A percentile compares a stretch with the other conserved stretches of the same genome.
These are phyloP conservation scores for Chelonus insularis DNA, from an alignment of 1,140 invertebrate genomes.

Conservation along the genomic window DNA sequence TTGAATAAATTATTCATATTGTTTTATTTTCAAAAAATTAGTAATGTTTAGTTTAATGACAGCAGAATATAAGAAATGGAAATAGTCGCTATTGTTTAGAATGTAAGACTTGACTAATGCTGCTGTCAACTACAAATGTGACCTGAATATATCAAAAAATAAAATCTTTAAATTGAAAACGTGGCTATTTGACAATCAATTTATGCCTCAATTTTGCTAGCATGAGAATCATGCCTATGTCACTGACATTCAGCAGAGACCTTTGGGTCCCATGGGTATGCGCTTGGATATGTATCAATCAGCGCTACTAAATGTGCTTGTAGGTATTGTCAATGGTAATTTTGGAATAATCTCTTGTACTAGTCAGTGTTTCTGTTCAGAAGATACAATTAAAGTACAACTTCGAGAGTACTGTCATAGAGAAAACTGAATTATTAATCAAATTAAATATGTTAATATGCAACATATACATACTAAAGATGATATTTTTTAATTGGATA, in stretches of 20 bases:
- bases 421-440: no score
- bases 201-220: constrained; percentile 11
- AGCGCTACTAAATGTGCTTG: neutral
- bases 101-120: no score
- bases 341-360: constrained; percentile 13
- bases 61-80: no score
- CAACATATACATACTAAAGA: no score
- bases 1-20: no score
- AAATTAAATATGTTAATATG: no score
- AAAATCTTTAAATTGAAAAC: constrained; percentile 8
- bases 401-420: neutral
- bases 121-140: neutral
- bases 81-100: no score
- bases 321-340: constrained; percentile 16
- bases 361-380: neutral
- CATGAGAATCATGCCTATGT: neutral
- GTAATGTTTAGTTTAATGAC: neutral
- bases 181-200: constrained; percentile 9
- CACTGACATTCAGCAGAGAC: neutral
- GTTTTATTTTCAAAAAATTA: no score
- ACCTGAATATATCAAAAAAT: neutral
- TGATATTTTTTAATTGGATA: no score
- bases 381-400: constrained; percentile 8
- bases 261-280: neutral
- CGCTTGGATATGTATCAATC: constrained; percentile 6